Evolutionary conservation across 2,888 invertebrate species (phyloP).

Genomic region (Clusia tigrina): DNA sequence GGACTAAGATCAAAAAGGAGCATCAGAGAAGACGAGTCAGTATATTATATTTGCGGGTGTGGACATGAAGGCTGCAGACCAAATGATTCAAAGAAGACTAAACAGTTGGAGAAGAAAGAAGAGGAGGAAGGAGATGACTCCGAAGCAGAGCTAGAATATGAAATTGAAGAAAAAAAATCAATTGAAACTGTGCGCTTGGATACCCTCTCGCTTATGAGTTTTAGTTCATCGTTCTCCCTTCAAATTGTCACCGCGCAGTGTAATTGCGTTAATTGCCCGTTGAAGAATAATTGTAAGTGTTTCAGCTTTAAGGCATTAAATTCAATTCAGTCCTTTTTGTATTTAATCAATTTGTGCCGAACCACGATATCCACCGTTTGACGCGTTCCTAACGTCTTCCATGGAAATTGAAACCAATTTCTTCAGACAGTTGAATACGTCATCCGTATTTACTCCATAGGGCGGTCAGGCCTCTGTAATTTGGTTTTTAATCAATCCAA

Average conservation of each 20-base stretch:
- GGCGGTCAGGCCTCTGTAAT: no score
- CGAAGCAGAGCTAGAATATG: no score
- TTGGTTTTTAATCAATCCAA: no score
- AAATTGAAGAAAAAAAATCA: constrained; percentile 26
- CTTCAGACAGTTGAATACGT: no score
- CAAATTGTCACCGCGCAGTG: constrained; percentile 46
- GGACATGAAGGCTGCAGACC: constrained; percentile 34
- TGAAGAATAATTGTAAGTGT: constrained; percentile 58
- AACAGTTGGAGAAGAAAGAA: constrained; percentile 36
- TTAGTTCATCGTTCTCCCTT: neutral
- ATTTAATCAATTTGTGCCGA: no score
- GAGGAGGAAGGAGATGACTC: constrained; percentile 32
- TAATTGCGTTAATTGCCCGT: constrained; percentile 57
- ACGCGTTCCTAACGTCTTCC: no score
- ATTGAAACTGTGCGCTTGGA: constrained; percentile 32
- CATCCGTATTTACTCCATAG: no score
- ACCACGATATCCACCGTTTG: no score
- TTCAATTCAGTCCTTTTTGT: no score
- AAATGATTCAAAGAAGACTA: constrained; percentile 12
- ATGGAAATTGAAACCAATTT: no score
- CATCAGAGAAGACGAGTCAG: constrained; percentile 27
- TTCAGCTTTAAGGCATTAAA: neutral
- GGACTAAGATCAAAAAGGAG: neutral
- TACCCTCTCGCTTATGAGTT: neutral
- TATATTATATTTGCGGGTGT: constrained; percentile 42